Base-by-base conservation (phyloP, 2,888 invertebrate genomes). In the Ashinkailepas kermadecensis region DNA sequence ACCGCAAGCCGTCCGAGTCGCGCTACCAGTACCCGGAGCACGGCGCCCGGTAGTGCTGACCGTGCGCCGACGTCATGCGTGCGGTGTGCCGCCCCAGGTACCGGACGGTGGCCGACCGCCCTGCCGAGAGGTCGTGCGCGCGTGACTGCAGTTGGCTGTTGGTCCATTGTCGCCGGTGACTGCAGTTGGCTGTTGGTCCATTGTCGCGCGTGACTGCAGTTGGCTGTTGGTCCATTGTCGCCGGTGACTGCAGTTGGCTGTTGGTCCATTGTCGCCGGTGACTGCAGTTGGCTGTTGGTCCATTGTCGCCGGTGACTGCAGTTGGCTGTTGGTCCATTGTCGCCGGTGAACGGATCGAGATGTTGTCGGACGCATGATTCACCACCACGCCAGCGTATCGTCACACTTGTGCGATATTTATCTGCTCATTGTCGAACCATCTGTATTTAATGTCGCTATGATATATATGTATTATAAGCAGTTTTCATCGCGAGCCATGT, bases 1-100 rank as follows among this genome's bases (percentile, higher is more conserved):
- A 96, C 87, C 92, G 95, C 84, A 96, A 96, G 88, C 96, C 96
- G 18, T 54, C 25, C 54, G 54, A 54, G 54, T 6, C 74, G 74
- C 15, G 74, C 6, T 74, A 54, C 74, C 13, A 12, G 12, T 39
- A 15, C 70, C 13, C 39, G 39, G 70, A 70, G 15, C 59, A 59
- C 70, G 70, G 70, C 13, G 70, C 70, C 6, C 25, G 70, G 70
- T 70, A 70, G 70, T 15, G 21, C 70, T 25, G 15, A 11, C 13
- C 6, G 39, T 25, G 25, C 7, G 15, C 3, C 39, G 12, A 13
- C 9, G 70, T 2, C 23, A 13, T 4, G 39, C 3, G 21, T 39
- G 39, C 39, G 39, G 39, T 39, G 39, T 4, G 39, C 39, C 39
- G 39, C 2, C 39, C 39, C 39, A 4, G 39, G 39, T 4, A 39